Conservation (phyloP, 1,140 invertebrate species). For the Habropoda laboriosa region DNA sequence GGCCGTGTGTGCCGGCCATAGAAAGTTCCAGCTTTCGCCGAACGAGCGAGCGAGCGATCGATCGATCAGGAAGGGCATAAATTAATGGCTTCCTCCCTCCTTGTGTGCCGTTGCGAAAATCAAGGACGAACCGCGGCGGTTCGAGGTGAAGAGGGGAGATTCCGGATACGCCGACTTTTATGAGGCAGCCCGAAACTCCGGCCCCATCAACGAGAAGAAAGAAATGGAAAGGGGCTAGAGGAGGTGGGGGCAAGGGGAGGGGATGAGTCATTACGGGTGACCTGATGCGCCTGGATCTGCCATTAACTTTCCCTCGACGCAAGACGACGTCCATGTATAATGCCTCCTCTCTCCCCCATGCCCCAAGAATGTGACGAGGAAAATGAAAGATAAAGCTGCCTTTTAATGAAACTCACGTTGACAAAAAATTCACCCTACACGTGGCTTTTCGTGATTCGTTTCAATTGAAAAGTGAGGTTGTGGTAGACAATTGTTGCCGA, state of each 20-base stretch:
- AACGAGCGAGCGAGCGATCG: conserved; percentile 44
- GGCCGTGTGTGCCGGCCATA: not conserved
- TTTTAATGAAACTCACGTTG: too few relatives aligned
- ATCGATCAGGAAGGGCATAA: conserved; percentile 49
- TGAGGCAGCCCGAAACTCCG: conserved; percentile 31
- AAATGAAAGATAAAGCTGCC: too few relatives aligned
- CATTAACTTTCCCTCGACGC: conserved; percentile 25
- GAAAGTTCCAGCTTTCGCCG: conserved; percentile 30
- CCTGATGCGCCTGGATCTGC: conserved; percentile 16
- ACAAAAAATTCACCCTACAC: too few relatives aligned
- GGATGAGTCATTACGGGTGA: conserved; percentile 47
- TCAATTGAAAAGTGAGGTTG: too few relatives aligned
- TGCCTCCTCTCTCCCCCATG: too few relatives aligned
- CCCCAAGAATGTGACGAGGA: not conserved
- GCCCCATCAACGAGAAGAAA: conserved; percentile 38
- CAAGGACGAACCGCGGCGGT: conserved; percentile 58
- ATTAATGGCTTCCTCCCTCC: conserved; percentile 60
- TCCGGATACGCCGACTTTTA: conserved; percentile 53
- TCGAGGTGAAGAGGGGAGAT: conserved; percentile 33
- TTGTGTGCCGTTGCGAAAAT: conserved; percentile 53
- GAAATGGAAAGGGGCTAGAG: conserved; percentile 11
- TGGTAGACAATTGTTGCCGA: too few relatives aligned
- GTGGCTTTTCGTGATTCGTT: too few relatives aligned
- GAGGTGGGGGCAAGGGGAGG: not conserved
- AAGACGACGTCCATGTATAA: too few relatives aligned